Base-by-base conservation (phyloP, 1,140 invertebrate species). In the Rhagoletis zephyria region DNA sequence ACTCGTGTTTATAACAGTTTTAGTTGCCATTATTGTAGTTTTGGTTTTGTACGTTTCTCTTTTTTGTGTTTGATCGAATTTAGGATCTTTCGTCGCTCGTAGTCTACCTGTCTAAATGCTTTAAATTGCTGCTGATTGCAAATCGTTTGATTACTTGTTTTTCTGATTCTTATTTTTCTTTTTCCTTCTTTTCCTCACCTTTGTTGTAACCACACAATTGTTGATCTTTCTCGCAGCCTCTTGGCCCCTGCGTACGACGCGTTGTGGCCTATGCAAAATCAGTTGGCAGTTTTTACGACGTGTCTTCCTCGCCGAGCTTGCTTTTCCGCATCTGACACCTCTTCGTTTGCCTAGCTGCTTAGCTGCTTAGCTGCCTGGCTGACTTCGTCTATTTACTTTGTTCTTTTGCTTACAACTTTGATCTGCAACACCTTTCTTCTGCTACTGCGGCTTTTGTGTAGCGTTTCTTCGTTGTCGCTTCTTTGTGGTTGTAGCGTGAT, bases 1-100 rank as follows among this genome's bases (percentile, higher is more conserved):
- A 60, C 30, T 67, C 5, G 87, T 67, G 45, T 87, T 88, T 67
- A 88, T 88, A 85, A 88, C 86, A 65, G 88, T 88, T 88, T 86
- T 88, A 9, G 88, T 88, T 12, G 88, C 86, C 88, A 88, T 88
- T 42, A 51, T 87, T 85, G 30, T 63, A 70, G 6, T 59, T 70
- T 59, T 48, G 3, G 61, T 70, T 64, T 51, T 70, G 51, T 85
- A 3, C 30, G 77, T 85, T 30, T 51, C 30, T 30, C 30, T 30
- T 30, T 30, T 30, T 30, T 30, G 48, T 51, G 30, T 30, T 30
- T 30, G 30, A 30, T 85, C 48, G 48, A 56, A 19, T 51, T 30
- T 56, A 6, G 16, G 16, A 19, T 85, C 6, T 85, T 16, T 85
- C 59, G 14, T 42, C 12, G 19, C 30, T 77, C 51, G 51, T 1